A percentile compares a stretch with the other conserved stretches of the same genome.
These are phyloP conservation scores for Kryphioiulus occultus DNA, from an alignment of 2,888 invertebrate species.

Conservation along the genomic window DNA sequence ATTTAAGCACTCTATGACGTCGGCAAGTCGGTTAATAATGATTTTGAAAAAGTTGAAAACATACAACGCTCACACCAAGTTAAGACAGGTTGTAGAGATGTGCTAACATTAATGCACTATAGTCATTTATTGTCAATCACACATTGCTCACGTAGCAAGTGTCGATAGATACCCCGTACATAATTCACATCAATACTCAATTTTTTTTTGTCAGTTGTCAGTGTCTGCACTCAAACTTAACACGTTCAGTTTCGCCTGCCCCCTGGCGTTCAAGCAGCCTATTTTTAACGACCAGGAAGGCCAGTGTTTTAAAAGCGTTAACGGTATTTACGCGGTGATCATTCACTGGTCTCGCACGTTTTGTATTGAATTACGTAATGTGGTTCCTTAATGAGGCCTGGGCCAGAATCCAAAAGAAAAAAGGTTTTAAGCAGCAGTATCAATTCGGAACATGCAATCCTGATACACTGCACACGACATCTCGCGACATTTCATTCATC, in stretches of 20 bases:
- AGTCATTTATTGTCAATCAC: too few species aligned
- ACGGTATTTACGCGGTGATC: not conserved
- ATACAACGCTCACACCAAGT: too few species aligned
- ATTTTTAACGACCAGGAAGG: not conserved
- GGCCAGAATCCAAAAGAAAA: not conserved
- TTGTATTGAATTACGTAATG: not conserved
- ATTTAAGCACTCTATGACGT: too few species aligned
- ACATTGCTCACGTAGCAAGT: too few species aligned
- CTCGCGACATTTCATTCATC: slow-evolving; percentile 45
- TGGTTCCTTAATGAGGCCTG: slow-evolving; percentile 17
- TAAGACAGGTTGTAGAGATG: too few species aligned
- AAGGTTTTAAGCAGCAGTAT: slow-evolving; percentile 4
- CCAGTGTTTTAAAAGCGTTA: not conserved
- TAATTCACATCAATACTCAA: too few species aligned
- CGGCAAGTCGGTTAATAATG: too few species aligned
- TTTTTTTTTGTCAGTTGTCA: too few species aligned
- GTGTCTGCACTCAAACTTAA: too few species aligned
- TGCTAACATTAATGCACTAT: too few species aligned
- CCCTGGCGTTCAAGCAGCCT: not conserved
- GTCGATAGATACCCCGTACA: too few species aligned
- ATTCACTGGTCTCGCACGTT: not conserved
- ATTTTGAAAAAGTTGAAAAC: too few species aligned
- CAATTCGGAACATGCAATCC: not conserved
- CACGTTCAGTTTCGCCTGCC: not conserved
- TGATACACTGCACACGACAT: not conserved